These are phyloP conservation scores for Trichacis sp. DNA, from an alignment of 2,888 invertebrate genomes.

Conservation along the genomic window DNA sequence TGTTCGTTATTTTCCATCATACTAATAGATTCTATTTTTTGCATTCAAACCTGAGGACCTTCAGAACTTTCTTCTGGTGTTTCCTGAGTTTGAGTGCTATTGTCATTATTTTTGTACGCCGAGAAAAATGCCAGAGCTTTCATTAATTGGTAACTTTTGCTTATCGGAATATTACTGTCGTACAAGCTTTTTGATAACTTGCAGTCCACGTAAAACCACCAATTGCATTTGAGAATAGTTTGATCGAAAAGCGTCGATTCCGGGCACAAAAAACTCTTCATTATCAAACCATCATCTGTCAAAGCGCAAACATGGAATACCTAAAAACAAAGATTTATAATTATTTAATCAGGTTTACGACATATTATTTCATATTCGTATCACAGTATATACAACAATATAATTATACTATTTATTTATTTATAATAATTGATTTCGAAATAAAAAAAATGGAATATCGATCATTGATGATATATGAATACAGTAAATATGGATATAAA, in stretches of 20 bases:
- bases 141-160: constrained; percentile 92
- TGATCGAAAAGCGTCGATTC: constrained; percentile 93
- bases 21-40: too few species aligned
- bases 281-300: constrained; percentile 88
- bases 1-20: too few species aligned
- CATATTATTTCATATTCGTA: too few species aligned
- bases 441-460: too few species aligned
- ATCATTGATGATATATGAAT: too few species aligned
- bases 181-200: constrained; percentile 83
- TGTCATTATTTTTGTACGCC: constrained; percentile 79
- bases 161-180: constrained; percentile 90
- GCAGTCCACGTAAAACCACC: constrained; percentile 96
- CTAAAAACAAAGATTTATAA: constrained; percentile 67
- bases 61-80: constrained; percentile 26
- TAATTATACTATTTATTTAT: too few species aligned
- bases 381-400: too few species aligned
- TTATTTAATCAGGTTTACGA: too few species aligned
- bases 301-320: constrained; percentile 92
- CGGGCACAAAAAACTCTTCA: constrained; percentile 92
- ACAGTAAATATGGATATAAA: too few species aligned
- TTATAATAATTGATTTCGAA: too few species aligned
- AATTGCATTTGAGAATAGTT: constrained; percentile 90
- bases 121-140: constrained; percentile 91
- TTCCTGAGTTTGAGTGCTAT: constrained; percentile 46
- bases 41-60: too few species aligned